phyloP scores from a whole-genome alignment of 2,113 vertebrate genomes.

The Sapayoa aenigma region DNA sequence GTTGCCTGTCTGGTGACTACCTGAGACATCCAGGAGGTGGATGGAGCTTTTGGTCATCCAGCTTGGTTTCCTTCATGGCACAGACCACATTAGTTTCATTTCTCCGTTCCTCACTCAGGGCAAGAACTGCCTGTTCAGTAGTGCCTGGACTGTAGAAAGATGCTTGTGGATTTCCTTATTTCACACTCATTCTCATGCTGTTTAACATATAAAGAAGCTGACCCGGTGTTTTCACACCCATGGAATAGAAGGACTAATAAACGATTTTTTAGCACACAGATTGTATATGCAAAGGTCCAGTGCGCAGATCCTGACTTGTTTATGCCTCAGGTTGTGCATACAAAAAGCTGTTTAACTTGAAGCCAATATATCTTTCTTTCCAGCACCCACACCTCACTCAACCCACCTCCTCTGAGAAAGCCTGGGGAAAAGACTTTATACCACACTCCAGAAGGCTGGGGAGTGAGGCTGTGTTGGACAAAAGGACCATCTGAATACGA shows the following conservation, averaged over 20 bases:
- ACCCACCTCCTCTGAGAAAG: conserved; percentile 36
- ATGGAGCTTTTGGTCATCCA: background rate
- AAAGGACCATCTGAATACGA: background rate
- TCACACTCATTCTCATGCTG: conserved; percentile 6
- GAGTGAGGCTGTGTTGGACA: background rate
- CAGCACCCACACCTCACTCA: conserved; percentile 55
- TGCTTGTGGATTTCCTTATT: conserved; percentile 36
- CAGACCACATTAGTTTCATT: background rate
- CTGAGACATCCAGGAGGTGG: background rate
- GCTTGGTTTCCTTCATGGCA: background rate
- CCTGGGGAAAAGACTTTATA: conserved; percentile 35
- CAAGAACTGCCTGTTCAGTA: background rate
- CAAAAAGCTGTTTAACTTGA: conserved; percentile 63
- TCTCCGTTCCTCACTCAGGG: background rate
- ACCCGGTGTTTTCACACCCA: conserved; percentile 47
- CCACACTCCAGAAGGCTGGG: background rate
- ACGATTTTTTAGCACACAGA: background rate
- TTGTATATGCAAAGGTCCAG: conserved; percentile 64
- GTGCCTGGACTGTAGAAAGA: background rate
- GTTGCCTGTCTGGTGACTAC: rapidly evolving
- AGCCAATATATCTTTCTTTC: conserved; percentile 56
- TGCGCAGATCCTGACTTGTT: conserved; percentile 60
- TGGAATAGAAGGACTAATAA: conserved; percentile 31
- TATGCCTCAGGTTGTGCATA: conserved; percentile 60
- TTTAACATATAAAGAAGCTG: conserved; percentile 49